Evolutionary conservation across 1,140 invertebrate species (phyloP).

Genomic region (Acromyrmex heyeri): DNA sequence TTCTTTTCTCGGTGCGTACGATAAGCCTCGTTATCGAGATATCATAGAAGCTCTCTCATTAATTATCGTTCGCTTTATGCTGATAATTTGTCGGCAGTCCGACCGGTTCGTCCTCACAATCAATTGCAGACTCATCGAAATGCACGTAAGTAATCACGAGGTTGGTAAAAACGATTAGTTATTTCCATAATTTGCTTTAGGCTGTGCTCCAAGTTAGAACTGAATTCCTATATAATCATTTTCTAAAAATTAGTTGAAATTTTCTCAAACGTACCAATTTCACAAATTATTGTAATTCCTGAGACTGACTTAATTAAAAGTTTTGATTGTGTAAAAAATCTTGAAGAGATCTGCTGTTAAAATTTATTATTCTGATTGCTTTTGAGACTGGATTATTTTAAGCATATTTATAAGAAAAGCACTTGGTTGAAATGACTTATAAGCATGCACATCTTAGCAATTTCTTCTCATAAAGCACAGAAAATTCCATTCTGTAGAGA

Average conservation of each 20-base stretch:
- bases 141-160: conserved; percentile 31
- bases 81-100: conserved; percentile 29
- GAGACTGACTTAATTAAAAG: neutral
- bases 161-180: conserved; percentile 52
- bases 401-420: neutral
- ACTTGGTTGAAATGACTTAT: conserved; percentile 10
- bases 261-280: neutral
- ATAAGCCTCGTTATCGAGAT: conserved; percentile 66
- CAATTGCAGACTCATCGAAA: conserved; percentile 47
- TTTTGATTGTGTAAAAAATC: neutral
- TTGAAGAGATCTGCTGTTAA: neutral
- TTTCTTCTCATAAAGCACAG: conserved; percentile 29
- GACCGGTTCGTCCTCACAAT: conserved; percentile 52
- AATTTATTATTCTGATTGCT: conserved; percentile 2
- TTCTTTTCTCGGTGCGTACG: conserved; percentile 19
- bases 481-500: conserved; percentile 62
- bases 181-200: conserved; percentile 44
- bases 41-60: conserved; percentile 57
- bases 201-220: conserved; percentile 3
- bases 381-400: neutral
- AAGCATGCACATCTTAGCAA: conserved; percentile 41
- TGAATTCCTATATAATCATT: neutral
- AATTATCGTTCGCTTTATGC: conserved; percentile 61
- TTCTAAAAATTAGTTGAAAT: neutral
- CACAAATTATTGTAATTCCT: neutral